Evolutionary conservation across 2,113 vertebrate species (phyloP), one percentile per base, ranked within the genome.

Genomic region (Muntiacus reevesi): DNA sequence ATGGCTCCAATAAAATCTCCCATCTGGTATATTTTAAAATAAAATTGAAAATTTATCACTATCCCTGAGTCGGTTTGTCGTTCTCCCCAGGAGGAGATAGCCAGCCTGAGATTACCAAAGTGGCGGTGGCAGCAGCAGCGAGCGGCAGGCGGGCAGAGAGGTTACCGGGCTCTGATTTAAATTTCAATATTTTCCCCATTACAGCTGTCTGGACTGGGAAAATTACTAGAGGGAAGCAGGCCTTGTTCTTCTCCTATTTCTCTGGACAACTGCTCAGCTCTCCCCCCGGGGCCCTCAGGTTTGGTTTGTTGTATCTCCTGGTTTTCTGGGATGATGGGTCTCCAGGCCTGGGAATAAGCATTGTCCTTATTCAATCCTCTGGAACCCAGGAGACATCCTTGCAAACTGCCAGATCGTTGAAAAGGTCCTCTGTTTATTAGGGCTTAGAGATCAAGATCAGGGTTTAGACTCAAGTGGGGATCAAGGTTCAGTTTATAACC

Each of bases 11-110:
- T 99, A 99, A 99, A 99, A 98, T 99, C 98, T 99, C 98, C 98
- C 98, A 99, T 99, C 99, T 99, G 99, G 98, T 99, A 98, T 99
- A 99, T 99, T 99, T 99, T 99, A 99, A 99, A 99, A 99, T 99
- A 99, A 99, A 99, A 99, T 99, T 98, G 98, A 98, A 99, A 99
- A 99, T 98, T 98, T 99, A 99, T 99, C 99, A 98, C 98, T 98
- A 99, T 98, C 96, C 98, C 97, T 95, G 98, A 98, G 98, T 98
- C 76, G 74, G 98, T 98, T 97, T 98, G 98, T 98, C 74, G 89
- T 98, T 98, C 98, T 98, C 97, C 98, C 97, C 1, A 28, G 98
- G 97, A 98, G 98, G 91, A 99, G 98, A 98, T 98, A 98, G 98
- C 98, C 94, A 94, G 98, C 97, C 98, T 28, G 85, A 98, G 98